Percentiles rank a stretch among this genome's conserved stretches.
These are phyloP conservation scores for Drosophila quadrilineata DNA, from an alignment of 1,140 invertebrate genomes.

Conservation along the genomic window DNA sequence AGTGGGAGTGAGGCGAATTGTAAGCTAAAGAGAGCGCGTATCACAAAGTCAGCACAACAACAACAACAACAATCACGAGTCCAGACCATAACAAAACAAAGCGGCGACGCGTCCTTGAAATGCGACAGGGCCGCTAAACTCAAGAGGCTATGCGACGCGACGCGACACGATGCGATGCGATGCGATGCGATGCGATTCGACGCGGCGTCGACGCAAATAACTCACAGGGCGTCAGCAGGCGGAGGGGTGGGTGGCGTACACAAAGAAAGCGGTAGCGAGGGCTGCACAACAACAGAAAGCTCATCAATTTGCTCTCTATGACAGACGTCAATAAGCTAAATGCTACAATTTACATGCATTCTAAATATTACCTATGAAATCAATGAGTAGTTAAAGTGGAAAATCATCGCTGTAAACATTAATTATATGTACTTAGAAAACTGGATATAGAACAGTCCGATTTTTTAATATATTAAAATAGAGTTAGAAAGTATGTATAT, in stretches of 20 bases:
- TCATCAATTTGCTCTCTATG: slow-evolving; percentile 3
- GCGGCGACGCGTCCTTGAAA: slow-evolving; percentile 67
- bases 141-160: slow-evolving; percentile 34
- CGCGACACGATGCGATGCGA: no score
- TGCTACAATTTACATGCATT: no score
- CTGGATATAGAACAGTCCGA: no score
- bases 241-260: slow-evolving; percentile 16
- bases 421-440: no score
- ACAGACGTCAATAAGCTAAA: slow-evolving; percentile 18
- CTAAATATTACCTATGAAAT: no score
- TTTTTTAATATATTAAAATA: no score
- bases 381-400: no score
- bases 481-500: no score
- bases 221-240: slow-evolving; percentile 33
- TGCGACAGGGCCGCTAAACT: slow-evolving; percentile 70
- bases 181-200: no score
- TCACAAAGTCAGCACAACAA: slow-evolving; percentile 6
- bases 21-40: no score
- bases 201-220: slow-evolving; percentile 56
- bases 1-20: no score
- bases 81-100: slow-evolving; percentile 76
- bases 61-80: slow-evolving; percentile 28
- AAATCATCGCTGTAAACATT: no score
- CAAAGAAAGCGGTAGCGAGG: slow-evolving; percentile 3
- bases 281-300: not conserved